Evolutionary conservation across 2,113 vertebrate genomes (phyloP).

Genomic region (Gracilinanus agilis): DNA sequence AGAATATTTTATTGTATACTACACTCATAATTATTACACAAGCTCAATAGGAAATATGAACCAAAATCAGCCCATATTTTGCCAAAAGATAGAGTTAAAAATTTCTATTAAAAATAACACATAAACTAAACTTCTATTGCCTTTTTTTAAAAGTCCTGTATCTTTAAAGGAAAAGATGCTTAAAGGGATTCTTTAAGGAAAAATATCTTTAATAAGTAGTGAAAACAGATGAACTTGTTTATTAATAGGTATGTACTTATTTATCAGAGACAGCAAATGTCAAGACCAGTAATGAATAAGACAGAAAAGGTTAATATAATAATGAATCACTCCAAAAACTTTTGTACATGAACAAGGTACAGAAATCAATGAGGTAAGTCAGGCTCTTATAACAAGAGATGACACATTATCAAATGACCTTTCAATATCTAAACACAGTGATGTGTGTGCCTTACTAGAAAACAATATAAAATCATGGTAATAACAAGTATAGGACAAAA

Average conservation of each 20-base stretch:
- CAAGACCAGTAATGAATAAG: not conserved
- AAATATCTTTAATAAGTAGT: not conserved
- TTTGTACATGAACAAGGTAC: conserved; percentile 10
- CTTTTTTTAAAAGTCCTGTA: not conserved
- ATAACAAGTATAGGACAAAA: conserved; percentile 15
- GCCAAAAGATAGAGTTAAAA: not conserved
- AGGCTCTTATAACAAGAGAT: conserved; percentile 12
- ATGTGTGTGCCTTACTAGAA: not conserved
- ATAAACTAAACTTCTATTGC: not conserved
- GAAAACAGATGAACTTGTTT: not conserved
- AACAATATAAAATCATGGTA: not conserved
- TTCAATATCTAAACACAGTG: conserved; percentile 3
- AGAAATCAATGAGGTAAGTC: not conserved
- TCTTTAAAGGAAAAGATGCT: not conserved
- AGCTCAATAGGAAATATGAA: not conserved
- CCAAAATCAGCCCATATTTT: not conserved
- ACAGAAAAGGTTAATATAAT: conserved; percentile 19
- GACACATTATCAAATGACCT: not conserved
- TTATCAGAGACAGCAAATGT: not conserved
- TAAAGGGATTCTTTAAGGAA: not conserved
- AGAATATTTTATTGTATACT: not conserved
- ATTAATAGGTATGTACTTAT: not conserved
- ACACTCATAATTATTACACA: not conserved
- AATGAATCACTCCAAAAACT: not conserved
- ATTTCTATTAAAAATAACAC: not conserved